Evolutionary conservation across 2,113 vertebrate genomes (phyloP), one percentile per base, ranked within the genome.

Genomic region (Gasterosteus aculeatus): DNA sequence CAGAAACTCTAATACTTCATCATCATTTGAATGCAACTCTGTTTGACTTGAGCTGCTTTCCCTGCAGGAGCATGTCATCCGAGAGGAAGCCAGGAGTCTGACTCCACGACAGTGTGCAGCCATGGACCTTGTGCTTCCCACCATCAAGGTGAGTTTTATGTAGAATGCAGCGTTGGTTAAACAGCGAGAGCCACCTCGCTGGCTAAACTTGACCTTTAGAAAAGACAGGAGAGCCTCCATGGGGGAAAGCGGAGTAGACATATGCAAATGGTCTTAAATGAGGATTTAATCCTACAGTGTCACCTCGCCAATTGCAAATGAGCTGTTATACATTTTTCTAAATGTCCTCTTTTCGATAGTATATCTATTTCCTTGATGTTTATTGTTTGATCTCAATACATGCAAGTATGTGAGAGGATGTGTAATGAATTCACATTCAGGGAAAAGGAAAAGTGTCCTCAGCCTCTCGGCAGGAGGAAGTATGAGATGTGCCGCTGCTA

Each of bases 111-210:
- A 99, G 76, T 98, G 97, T 76, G 95, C 96, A 7, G 80, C 96
- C 75, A 96, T 99, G 98, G 98, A 99, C 53, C 95, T 95, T 14
- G 96, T 96, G 49, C 93, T 99, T 62, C 96, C 95, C 57, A 98
- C 98, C 69, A 96, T 98, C 88, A 99, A 99, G 97, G 98, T 99
- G 73, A 80, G 84, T 66, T 62, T 80, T 51, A 29, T 78, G 62
- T 67, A 10, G 7, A 56, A 72, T 22, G 56, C 41, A 14, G 14
- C 26, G 59, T 66, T 63, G 26, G 42, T 26, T 7, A 14, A 62
- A n/a, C 41, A n/a, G 35, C n/a, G 35, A 39, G 44, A 75, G 35
- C 58, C 31, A 38, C 14, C 18, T 59, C 38, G 41, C 10, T 57
- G 22, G 47, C 9, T 76, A 26, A 72, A 57, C 26, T 4, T 57